Percentiles rank a stretch among this genome's conserved stretches.
Conservation (phyloP, 2,113 vertebrate species). For the Donacobius atricapilla region DNA sequence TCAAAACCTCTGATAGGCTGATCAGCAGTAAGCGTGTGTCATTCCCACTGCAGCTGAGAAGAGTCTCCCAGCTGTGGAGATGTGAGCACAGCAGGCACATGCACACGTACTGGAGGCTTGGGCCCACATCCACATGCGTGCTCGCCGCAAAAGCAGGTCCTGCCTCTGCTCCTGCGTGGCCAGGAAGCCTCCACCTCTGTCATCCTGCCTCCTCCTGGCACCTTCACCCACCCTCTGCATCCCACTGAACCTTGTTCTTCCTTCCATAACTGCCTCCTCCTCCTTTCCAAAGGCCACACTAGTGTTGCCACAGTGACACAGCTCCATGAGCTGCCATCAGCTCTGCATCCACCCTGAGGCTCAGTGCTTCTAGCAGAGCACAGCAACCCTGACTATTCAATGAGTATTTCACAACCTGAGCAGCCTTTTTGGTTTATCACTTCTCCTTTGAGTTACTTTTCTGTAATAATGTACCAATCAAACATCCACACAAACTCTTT, state of each 20-base stretch:
- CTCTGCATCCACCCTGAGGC: neutral
- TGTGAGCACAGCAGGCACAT: neutral
- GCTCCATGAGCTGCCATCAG: neutral
- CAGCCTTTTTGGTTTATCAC: neutral
- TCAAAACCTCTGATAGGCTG: neutral
- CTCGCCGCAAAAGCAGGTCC: neutral
- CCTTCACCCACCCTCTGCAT: neutral
- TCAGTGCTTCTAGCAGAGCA: neutral
- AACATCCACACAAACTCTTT: neutral
- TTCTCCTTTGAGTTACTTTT: neutral
- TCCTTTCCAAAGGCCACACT: neutral
- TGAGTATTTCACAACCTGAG: neutral
- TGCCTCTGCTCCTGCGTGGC: accelerated
- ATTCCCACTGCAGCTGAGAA: neutral
- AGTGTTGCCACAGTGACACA: neutral
- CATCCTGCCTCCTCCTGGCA: neutral
- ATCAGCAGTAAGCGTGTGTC: neutral
- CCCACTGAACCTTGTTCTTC: accelerated
- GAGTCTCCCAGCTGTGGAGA: neutral
- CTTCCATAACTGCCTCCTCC: neutral
- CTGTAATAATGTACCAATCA: neutral
- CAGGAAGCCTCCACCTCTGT: neutral
- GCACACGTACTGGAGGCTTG: accelerated
- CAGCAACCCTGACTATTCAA: neutral
- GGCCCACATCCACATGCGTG: accelerated